Conservation (phyloP, 2,888 invertebrate genomes). For the Lordiphosa andalusiaca region DNA sequence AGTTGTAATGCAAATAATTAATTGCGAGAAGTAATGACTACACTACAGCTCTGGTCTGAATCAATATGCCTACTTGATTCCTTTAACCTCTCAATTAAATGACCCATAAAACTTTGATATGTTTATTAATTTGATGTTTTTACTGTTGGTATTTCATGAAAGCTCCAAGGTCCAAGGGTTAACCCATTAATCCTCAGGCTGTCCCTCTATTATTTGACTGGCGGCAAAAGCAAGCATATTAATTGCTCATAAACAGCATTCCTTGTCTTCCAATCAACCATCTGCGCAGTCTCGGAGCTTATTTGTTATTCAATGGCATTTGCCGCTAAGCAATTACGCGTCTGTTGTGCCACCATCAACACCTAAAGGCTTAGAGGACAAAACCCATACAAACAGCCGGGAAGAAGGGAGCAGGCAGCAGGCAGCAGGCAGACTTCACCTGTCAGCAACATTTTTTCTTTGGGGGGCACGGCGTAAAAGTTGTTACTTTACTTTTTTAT, state of each 20-base stretch:
- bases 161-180: too few species aligned
- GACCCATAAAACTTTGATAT: too few species aligned
- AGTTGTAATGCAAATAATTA: too few species aligned
- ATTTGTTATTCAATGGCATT: conserved; percentile 67
- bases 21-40: too few species aligned
- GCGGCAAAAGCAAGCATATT: conserved; percentile 49
- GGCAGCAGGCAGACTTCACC: conserved; percentile 1
- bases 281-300: conserved; percentile 12
- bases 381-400: conserved; percentile 10
- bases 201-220: too few species aligned
- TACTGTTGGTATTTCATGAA: too few species aligned
- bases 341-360: conserved; percentile 49
- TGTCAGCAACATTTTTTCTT: conserved; percentile 7
- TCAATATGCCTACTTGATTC: too few species aligned
- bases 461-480: conserved; percentile 1
- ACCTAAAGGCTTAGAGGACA: conserved; percentile 51
- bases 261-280: conserved; percentile 2
- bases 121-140: too few species aligned
- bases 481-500: neutral
- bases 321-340: conserved; percentile 51
- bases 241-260: conserved; percentile 59
- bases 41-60: too few species aligned
- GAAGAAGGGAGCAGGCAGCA: neutral
- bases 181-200: too few species aligned
- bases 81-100: too few species aligned